phyloP scores from a whole-genome alignment of 2,113 vertebrate genomes.

The Paraplagusia blochii region DNA sequence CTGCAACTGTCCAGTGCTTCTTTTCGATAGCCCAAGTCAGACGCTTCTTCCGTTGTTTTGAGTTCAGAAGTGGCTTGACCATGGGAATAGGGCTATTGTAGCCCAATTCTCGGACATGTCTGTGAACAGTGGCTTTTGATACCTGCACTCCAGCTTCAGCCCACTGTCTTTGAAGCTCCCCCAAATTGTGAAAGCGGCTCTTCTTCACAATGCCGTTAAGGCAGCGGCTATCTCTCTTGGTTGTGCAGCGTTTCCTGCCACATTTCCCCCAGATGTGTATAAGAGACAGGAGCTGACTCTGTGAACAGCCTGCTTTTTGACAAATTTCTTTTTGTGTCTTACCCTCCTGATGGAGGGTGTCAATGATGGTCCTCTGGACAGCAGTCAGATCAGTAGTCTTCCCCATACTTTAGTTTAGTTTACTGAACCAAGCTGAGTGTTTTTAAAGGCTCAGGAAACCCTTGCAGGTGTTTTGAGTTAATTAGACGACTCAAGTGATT shows the following conservation, averaged over 20 bases:
- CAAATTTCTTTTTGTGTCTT: no score
- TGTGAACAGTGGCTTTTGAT: not conserved
- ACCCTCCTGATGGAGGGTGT: not conserved
- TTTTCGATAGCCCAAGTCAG: not conserved
- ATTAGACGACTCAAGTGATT: no score
- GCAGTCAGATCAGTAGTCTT: not conserved
- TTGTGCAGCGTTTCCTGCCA: slow-evolving; percentile 6
- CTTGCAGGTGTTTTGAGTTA: no score
- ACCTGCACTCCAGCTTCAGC: not conserved
- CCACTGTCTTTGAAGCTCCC: not conserved
- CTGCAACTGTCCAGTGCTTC: not conserved
- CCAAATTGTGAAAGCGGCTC: slow-evolving; percentile 1
- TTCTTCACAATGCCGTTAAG: not conserved
- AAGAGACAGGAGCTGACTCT: not conserved
- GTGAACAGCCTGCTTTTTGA: not conserved
- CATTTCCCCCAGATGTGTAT: not conserved
- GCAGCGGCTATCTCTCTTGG: not conserved
- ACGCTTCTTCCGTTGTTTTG: not conserved
- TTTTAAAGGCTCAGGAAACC: no score
- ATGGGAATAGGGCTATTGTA: no score
- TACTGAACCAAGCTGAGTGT: no score
- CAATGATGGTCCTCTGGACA: not conserved
- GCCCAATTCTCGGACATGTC: no score
- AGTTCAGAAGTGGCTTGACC: not conserved
- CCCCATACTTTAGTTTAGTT: not conserved